Evolutionary conservation across 2,888 invertebrate species (phyloP).

Genomic region (Amiota mariae): DNA sequence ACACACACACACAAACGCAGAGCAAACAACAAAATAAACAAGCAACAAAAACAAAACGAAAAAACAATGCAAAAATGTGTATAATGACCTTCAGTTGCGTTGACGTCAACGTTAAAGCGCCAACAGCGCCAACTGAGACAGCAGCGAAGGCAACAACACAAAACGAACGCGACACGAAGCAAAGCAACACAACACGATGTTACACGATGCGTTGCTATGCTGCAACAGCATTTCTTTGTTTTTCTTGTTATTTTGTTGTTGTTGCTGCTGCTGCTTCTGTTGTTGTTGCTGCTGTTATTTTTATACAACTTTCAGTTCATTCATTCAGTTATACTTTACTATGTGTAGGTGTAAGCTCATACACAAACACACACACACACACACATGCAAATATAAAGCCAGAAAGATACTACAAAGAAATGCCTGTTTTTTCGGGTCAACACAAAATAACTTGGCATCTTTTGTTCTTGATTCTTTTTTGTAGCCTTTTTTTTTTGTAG

Average conservation of each 20-base stretch:
- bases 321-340: conserved; percentile 9
- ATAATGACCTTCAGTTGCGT: conserved; percentile 65
- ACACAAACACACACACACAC: background rate
- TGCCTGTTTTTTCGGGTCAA: conserved; percentile 20
- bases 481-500: too few relatives aligned
- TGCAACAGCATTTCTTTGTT: background rate
- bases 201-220: conserved; percentile 4
- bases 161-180: background rate
- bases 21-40: conserved; percentile 40
- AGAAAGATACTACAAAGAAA: background rate
- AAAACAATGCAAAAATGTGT: conserved; percentile 50
- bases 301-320: conserved; percentile 5
- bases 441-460: conserved; percentile 1
- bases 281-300: conserved; percentile 6
- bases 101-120: conserved; percentile 47
- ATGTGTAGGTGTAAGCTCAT: background rate
- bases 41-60: conserved; percentile 32
- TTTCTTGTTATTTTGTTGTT: background rate
- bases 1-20: too few relatives aligned
- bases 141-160: conserved; percentile 29
- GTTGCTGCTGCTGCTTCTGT: conserved; percentile 2
- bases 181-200: background rate
- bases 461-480: too few relatives aligned
- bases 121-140: conserved; percentile 32
- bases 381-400: conserved; percentile 4